These are phyloP conservation scores for Acronicta leporina DNA, from an alignment of 2,888 invertebrate species.

Conservation along the genomic window DNA sequence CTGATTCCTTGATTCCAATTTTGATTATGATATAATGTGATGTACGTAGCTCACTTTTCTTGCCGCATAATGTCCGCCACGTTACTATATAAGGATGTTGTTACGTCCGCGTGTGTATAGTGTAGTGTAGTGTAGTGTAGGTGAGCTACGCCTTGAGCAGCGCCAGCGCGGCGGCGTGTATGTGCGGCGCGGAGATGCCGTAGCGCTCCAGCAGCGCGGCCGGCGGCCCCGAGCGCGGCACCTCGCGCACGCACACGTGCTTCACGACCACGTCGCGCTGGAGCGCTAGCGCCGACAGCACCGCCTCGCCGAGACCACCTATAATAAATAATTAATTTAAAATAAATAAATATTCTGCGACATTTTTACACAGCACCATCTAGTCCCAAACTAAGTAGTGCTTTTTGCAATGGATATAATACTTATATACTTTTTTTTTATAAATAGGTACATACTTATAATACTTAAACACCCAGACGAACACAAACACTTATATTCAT, in stretches of 20 bases:
- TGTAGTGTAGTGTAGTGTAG: too few species aligned
- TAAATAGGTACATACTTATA: too few species aligned
- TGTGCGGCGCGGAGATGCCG: constrained; percentile 95
- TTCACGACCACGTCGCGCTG: constrained; percentile 92
- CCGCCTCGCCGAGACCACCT: constrained; percentile 99
- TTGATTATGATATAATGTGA: not conserved
- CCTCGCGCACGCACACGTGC: constrained; percentile 93
- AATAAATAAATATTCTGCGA: too few species aligned
- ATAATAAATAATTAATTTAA: too few species aligned
- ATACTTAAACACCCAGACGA: too few species aligned
- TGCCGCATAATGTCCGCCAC: too few species aligned
- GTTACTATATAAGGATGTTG: too few species aligned
- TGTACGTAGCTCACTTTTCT: not conserved
- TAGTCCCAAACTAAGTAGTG: too few species aligned
- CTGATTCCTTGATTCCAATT: not conserved
- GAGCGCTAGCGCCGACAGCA: constrained; percentile 93
- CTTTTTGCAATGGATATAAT: too few species aligned
- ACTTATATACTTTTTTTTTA: too few species aligned
- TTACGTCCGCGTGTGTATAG: not conserved
- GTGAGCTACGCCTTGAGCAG: constrained; percentile 84
- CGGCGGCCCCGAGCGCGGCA: constrained; percentile 98
- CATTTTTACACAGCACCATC: too few species aligned
- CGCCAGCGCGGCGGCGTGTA: constrained; percentile 92
- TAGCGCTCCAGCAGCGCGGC: constrained; percentile 95
- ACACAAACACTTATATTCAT: too few species aligned